Conservation (phyloP, 2,797 vertebrate genomes). For the Fratercula arctica region DNA sequence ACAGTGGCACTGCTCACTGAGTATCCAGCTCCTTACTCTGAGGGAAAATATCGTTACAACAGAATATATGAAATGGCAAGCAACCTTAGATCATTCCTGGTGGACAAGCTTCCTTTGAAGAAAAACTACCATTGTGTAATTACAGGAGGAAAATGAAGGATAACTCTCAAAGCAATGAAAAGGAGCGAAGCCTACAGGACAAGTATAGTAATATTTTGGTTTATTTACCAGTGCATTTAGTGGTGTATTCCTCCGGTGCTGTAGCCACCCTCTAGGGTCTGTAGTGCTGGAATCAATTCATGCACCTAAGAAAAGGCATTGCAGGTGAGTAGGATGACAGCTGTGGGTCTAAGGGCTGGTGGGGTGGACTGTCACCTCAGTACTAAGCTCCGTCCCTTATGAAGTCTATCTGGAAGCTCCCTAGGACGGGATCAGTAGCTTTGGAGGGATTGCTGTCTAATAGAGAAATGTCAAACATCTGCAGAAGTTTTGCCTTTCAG, state of each 20-base stretch:
- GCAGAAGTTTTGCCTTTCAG: background rate
- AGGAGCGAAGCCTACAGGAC: background rate
- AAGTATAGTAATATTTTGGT: background rate
- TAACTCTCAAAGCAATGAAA: background rate
- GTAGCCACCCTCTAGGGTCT: background rate
- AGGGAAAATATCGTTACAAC: background rate
- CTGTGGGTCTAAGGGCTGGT: background rate
- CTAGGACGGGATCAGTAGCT: background rate
- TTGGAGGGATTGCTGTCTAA: background rate
- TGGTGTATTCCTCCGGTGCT: background rate
- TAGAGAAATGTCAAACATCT: background rate
- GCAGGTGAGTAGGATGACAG: background rate
- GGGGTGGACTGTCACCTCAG: accelerated
- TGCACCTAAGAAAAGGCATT: background rate
- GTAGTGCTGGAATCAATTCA: background rate
- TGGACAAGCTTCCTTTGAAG: background rate
- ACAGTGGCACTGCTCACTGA: background rate
- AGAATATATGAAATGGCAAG: background rate
- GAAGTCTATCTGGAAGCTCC: background rate
- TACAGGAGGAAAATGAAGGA: background rate
- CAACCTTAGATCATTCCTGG: background rate
- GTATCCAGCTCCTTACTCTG: background rate
- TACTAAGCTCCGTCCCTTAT: background rate
- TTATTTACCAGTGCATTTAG: background rate
- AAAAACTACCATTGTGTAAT: background rate